Conservation (phyloP, 2,797 vertebrate genomes). For the Pogoniulus pusillus region DNA sequence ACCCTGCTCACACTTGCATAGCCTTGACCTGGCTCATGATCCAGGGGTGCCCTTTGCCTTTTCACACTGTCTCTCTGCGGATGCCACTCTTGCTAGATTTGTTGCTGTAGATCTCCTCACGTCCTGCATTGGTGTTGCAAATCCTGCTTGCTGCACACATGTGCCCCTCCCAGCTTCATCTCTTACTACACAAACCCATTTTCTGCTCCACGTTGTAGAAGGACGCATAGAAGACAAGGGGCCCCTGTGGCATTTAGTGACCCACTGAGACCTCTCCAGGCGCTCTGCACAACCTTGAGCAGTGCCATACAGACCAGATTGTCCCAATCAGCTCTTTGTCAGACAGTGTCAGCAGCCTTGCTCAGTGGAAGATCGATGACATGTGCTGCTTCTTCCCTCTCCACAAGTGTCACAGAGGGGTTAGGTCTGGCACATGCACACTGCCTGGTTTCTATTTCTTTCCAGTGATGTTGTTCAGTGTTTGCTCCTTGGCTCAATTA, state of each 20-base stretch:
- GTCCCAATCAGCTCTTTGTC: background rate
- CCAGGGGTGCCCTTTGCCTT: background rate
- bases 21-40: background rate
- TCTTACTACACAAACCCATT: background rate
- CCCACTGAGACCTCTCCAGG: background rate
- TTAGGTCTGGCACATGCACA: constrained; percentile 28
- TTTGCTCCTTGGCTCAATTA: background rate
- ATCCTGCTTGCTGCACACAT: background rate
- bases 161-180: background rate
- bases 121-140: background rate
- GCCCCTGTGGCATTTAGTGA: background rate
- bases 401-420: constrained; percentile 38
- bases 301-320: background rate
- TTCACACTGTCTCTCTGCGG: fast-evolving
- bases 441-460: constrained; percentile 8
- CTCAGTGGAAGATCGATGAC: constrained; percentile 8
- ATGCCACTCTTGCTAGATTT: background rate
- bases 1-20: background rate
- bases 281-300: background rate
- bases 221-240: background rate
- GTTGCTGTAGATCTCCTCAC: background rate
- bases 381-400: background rate
- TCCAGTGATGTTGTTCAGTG: constrained; percentile 2
- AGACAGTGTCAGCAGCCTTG: constrained; percentile 15
- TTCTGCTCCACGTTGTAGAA: background rate